Conservation (phyloP, 1,140 invertebrate genomes). For the Procambarus clarkii region DNA sequence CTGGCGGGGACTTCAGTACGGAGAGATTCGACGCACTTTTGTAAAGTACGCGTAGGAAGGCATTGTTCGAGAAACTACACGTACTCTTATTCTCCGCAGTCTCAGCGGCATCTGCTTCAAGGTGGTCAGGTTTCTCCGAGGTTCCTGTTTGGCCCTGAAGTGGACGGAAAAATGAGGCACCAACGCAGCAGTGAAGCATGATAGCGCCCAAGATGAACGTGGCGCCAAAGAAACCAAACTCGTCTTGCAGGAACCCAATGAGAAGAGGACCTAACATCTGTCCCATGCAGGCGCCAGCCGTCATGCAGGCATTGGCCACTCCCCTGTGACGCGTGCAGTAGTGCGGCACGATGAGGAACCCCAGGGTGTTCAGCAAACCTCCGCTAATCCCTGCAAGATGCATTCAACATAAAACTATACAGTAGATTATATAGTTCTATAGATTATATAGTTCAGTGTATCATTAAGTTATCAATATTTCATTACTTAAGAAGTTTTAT, state of each 20-base stretch:
- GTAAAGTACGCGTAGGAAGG: neutral
- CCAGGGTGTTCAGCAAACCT: neutral
- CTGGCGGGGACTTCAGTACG: conserved; percentile 8
- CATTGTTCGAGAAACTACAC: neutral
- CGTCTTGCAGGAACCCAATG: neutral
- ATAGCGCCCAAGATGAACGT: neutral
- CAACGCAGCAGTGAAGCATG: neutral
- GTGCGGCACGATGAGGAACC: neutral
- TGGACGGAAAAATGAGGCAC: neutral
- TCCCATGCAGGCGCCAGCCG: neutral
- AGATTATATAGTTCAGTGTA: too few relatives aligned
- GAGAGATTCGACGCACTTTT: neutral
- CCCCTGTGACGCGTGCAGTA: neutral
- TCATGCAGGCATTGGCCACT: neutral
- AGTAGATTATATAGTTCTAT: too few relatives aligned
- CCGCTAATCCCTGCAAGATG: neutral
- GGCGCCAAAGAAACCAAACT: neutral
- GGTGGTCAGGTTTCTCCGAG: neutral
- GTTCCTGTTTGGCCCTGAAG: neutral
- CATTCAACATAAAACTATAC: too few relatives aligned
- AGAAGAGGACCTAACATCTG: neutral
- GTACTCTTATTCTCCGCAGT: neutral
- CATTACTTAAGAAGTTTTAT: too few relatives aligned
- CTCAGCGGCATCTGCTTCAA: neutral
- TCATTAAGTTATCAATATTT: too few relatives aligned